Percentiles rank a stretch among this genome's conserved stretches.
Conservation (phyloP, 1,140 invertebrate genomes). For the Ericerus pela region DNA sequence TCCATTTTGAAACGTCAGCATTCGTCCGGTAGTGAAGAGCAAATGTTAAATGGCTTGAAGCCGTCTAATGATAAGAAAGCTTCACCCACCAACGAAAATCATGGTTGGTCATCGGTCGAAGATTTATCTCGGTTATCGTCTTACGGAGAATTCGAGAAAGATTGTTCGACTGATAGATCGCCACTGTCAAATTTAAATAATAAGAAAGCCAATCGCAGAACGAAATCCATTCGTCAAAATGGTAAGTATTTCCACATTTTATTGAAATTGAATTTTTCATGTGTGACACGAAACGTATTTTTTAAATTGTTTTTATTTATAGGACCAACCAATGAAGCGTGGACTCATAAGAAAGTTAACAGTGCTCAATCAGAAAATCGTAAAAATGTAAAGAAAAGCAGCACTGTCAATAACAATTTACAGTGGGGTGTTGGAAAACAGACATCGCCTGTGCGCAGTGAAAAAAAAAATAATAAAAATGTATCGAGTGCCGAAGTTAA, state of each 20-base stretch:
- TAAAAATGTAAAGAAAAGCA: slow-evolving; percentile 26
- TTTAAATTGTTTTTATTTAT: no score
- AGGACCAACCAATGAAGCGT: slow-evolving; percentile 10
- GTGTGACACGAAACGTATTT: not conserved
- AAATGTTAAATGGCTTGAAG: slow-evolving; percentile 25
- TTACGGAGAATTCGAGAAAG: slow-evolving; percentile 16
- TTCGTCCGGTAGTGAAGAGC: slow-evolving; percentile 37
- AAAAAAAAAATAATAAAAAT: slow-evolving; percentile 1
- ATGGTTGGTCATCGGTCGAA: slow-evolving; percentile 24
- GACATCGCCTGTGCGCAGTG: not conserved
- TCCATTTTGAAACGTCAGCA: slow-evolving; percentile 33
- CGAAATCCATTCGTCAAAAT: slow-evolving; percentile 11
- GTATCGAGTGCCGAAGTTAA: not conserved
- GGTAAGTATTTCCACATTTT: not conserved
- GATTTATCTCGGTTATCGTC: slow-evolving; percentile 20
- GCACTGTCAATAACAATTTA: slow-evolving; percentile 32
- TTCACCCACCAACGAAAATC: slow-evolving; percentile 13
- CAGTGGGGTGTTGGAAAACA: slow-evolving; percentile 13
- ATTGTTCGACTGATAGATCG: not conserved
- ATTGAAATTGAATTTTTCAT: not conserved
- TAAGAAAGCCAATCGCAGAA: slow-evolving; percentile 16
- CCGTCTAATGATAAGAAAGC: not conserved
- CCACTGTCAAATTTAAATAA: slow-evolving; percentile 15
- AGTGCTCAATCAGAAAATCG: not conserved
- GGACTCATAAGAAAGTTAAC: slow-evolving; percentile 22